Evolutionary conservation across 2,888 invertebrate genomes (phyloP), one percentile per base, ranked within the genome.

Genomic region (Proisotoma minuta): DNA sequence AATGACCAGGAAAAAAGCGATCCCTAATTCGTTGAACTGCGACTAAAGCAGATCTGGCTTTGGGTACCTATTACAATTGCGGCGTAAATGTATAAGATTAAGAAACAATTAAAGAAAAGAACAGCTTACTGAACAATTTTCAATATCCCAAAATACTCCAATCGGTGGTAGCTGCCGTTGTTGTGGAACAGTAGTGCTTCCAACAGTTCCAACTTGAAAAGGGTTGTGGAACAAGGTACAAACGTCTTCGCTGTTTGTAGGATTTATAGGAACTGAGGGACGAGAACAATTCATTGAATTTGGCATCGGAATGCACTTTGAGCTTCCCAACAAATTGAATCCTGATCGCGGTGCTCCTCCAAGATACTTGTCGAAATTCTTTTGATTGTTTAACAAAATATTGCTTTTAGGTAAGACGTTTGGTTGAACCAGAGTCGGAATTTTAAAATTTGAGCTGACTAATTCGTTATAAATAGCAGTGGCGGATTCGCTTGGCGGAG

Each of bases 101-200:
- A n/a, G 8, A 34, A 34, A 34, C 8, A 34, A 15, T 34, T 15
- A 34, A 34, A 34, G 34, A 34, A 10, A 34, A 34, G 8, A 24
- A 22, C 5, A 51, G 10, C 26, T 75, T 78, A 86, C 86, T 78
- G 87, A 86, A 77, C 91, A 91, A 78, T 93, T 93, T 80, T 93
- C 91, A 75, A 93, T 92, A 77, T 93, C 93, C 93, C 93, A 93
- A 79, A 91, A 92, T 70, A 92, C 89, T 53, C 91, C 91, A 75
- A 92, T 85, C 1, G 89, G 88, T 28, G 84, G 84, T 61, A 84
- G 73, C 40, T 51, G 40, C n/a, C n/a, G n/a, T n/a, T n/a, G n/a
- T n/a, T n/a, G n/a, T n/a, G n/a, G n/a, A n/a, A n/a, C n/a, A n/a
- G n/a, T n/a, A n/a, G n/a, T n/a, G n/a, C n/a, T n/a, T 27, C 20